These are phyloP conservation scores for Leptopilina clavipes DNA, from an alignment of 1,140 invertebrate genomes.

Conservation along the genomic window DNA sequence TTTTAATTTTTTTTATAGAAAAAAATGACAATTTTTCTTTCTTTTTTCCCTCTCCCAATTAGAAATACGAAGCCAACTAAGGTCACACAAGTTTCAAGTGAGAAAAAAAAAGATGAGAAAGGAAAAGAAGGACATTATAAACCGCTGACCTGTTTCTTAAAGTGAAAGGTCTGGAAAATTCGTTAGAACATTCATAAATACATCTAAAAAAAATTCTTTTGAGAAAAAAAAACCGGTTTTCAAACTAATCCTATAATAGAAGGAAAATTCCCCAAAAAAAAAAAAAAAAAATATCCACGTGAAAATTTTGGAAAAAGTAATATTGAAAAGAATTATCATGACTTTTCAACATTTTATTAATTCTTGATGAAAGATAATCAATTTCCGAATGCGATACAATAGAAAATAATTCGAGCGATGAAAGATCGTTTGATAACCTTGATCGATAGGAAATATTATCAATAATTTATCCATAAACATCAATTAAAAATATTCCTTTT, in stretches of 20 bases:
- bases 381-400: not conserved
- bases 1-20: too few relatives aligned
- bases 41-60: not conserved
- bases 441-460: not conserved
- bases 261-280: not conserved
- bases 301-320: not conserved
- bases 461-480: slow-evolving; percentile 18
- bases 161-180: slow-evolving; percentile 26
- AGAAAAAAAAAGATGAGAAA: not conserved
- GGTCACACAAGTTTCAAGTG: not conserved
- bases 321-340: too few relatives aligned
- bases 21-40: not conserved
- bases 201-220: not conserved
- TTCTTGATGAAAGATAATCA: not conserved
- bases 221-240: not conserved
- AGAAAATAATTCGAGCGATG: slow-evolving; percentile 5
- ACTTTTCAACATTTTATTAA: not conserved
- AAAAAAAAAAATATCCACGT: not conserved
- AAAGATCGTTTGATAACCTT: not conserved
- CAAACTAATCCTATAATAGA: too few relatives aligned
- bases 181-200: not conserved
- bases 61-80: slow-evolving; percentile 5
- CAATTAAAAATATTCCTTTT: slow-evolving; percentile 17
- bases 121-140: slow-evolving; percentile 19
- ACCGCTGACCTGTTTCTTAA: slow-evolving; percentile 12